Evolutionary conservation across 2,113 vertebrate species (phyloP), one percentile per base, ranked within the genome.

Genomic region (Trichechus manatus): DNA sequence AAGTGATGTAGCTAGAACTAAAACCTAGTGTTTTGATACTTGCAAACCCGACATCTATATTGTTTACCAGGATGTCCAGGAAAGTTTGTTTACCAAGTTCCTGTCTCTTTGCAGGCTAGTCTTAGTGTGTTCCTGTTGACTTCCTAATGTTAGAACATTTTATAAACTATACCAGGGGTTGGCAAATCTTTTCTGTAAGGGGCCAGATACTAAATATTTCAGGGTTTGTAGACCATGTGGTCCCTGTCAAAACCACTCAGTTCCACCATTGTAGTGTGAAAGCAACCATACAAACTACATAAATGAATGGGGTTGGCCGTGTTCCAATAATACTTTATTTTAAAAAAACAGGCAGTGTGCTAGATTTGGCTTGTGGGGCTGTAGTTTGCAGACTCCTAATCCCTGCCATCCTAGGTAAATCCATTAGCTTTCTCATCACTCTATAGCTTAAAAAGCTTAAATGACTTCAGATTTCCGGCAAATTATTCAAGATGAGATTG

Each of bases 401-500:
- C 75, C 84, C 2, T 84, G 36, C 10, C n/a, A 59, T 88, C 36
- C 77, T 64, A 88, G 44, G 92, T 31, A 95, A 88, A 82, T 87
- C 50, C 36, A 39, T 84, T 89, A 66, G 64, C 17, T 83, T 88
- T 85, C 53, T 93, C 33, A 33, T 33, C 17, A 85, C 27, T 86
- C 31, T 31, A 3, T 7, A 17, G 7, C 25, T 27, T 27, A 1
- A n/a, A 93, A 94, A 75, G 56, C 70, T 44, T 84, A 91, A 87
- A 59, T 88, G 10, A 95, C 59, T 77, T 94, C 22, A 88, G n/a
- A 59, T 78, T 92, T 95, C 68, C 19, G n/a, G 11, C 72, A 95
- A 80, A 93, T 95, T 83, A 89, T 47, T 84, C 61, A 82, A 0
- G 85, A 50, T 78, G 42, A 93, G 63, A 56, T 72, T 91, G 44